Evolutionary conservation across 2,797 vertebrate species (phyloP), one percentile per base, ranked within the genome.

Genomic region (Spheniscus humboldti): DNA sequence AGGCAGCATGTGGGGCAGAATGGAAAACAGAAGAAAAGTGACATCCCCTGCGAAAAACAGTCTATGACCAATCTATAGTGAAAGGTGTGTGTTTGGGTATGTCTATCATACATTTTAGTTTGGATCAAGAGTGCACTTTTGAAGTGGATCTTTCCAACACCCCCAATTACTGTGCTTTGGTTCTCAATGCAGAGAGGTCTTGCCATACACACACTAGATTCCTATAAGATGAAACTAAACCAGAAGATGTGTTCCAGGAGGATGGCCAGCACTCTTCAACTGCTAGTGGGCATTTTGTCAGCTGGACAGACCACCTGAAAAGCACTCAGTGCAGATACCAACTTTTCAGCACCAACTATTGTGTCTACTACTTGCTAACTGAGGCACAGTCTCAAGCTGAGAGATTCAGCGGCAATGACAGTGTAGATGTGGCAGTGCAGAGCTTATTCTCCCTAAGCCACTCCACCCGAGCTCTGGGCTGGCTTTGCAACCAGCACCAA

Each of bases 351-450:
- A 71, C n/a, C 56, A 30, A 39, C n/a, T 35, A 7, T 9, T 41
- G 4, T 7, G 27, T 25, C 22, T 56, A 2, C 23, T 15, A 6
- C 12, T 35, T n/a, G 15, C 11, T 41, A 45, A 14, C 5, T 5
- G 48, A 53, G n/a, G 27, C 24, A 28, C 8, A 24, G 25, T 3
- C 35, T 20, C 45, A 35, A 7, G 31, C 23, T 9, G 33, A 22
- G 41, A 11, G 13, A 41, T 16, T 73, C 0, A 1, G 50, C 7
- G 15, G 67, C 47, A 13, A 11, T 1, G 10, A 13, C 25, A 31
- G 62, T 0, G 2, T 5, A 10, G 2, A 1, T 1, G 6, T 0
- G 0, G 14, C 17, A 4, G 24, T 1, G 12, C 13, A 37, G 37
- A 57, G 43, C 13, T 55, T 15, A 2, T 14, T 15, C 24, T 33